Conservation (phyloP, 1,140 invertebrate genomes). For the Schmidtea mediterranea region DNA sequence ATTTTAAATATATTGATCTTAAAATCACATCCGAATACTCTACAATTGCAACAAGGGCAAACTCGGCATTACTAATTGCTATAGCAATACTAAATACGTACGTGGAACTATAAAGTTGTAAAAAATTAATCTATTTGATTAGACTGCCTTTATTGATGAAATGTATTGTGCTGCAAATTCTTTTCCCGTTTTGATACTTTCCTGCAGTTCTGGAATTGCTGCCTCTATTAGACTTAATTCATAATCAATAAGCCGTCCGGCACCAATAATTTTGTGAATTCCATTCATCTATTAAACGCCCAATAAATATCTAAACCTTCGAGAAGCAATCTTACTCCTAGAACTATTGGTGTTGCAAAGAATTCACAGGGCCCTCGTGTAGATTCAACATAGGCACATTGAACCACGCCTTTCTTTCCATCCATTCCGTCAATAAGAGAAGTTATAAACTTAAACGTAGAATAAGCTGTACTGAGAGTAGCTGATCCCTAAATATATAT, state of each 20-base stretch:
- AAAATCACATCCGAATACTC: no score
- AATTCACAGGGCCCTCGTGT: conserved; percentile 52
- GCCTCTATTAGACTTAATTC: conserved; percentile 57
- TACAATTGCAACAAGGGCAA: no score
- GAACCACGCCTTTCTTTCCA: conserved; percentile 52
- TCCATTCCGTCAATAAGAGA: conserved; percentile 47
- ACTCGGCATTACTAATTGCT: no score
- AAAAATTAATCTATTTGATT: no score
- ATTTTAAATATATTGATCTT: no score
- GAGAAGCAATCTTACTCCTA: conserved; percentile 38
- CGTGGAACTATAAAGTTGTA: no score
- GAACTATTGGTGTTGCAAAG: conserved; percentile 67
- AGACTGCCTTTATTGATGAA: not conserved
- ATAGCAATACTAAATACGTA: no score
- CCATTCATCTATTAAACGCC: conserved; percentile 46
- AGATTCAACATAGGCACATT: conserved; percentile 73
- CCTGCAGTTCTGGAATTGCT: conserved; percentile 70
- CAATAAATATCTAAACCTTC: no score
- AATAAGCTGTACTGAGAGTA: conserved; percentile 93
- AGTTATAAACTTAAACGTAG: conserved; percentile 63
- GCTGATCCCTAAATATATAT: conserved; percentile 46
- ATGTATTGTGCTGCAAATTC: conserved; percentile 32
- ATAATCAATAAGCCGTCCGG: conserved; percentile 55
- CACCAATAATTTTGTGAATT: conserved; percentile 67
- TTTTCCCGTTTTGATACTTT: conserved; percentile 78